Base-by-base conservation (phyloP, 2,113 vertebrate species). In the Anoplopoma fimbria region DNA sequence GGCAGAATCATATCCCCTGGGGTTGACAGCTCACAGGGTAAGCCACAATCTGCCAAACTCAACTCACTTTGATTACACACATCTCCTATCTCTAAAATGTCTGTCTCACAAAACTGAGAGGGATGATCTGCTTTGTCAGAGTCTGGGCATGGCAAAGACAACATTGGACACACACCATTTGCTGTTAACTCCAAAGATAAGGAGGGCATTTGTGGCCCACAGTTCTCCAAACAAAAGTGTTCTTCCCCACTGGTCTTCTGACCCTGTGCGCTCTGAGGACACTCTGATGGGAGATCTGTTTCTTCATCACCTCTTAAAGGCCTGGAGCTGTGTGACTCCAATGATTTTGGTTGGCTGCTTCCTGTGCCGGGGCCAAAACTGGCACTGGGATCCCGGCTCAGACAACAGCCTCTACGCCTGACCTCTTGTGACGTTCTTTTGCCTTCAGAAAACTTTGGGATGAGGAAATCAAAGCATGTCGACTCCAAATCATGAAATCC, bases 401-500 rank as follows among this genome's bases (percentile, higher is more conserved):
- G 84, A 79, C 93, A 92, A 40, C 90, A 93, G 4, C 87, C 91
- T 87, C 93, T 95, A 36, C 84, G 89, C n/a, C 88, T 87, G 77
- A 85, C 94, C 82, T 94, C 94, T 33, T 82, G 92, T 15, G 92
- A 80, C 36, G 88, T 89, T 47, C 70, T 77, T 49, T 95, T 94
- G 34, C 92, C 91, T 61, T 96, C 95, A 55, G 93, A 94, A 92
- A 97, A 98, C 87, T 97, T 99, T 60, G 96, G 96, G 78, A 96
- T 93, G 83, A 99, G 97, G 89, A 99, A 99, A 84, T 98, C 96
- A 88, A 99, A 99, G 91, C 98, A 99, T 36, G 96, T 95, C 29
- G 96, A 96, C 86, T 99, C 98, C 34, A 99, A 95, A 86, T 98
- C 96, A 80, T 84, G 96, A 36, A 99, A 95, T 23, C 96, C 97